A percentile compares a stretch with the other conserved stretches of the same genome.
These are phyloP conservation scores for Caenorhabditis sulstoni DNA, from an alignment of 2,888 invertebrate genomes.

Conservation along the genomic window DNA sequence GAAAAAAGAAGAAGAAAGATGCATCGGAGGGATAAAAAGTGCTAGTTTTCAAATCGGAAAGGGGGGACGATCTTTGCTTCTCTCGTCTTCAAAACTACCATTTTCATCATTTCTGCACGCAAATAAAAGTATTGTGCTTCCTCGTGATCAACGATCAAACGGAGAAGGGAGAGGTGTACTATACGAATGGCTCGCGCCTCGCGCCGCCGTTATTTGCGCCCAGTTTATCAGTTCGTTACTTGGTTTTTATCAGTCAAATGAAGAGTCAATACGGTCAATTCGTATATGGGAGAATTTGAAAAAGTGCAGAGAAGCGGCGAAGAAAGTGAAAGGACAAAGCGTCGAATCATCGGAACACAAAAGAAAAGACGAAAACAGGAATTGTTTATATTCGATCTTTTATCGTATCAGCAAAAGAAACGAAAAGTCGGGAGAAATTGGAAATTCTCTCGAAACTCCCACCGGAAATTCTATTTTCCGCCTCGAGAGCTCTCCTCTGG, in stretches of 20 bases:
- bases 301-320: slow-evolving; percentile 1
- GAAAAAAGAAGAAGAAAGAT: slow-evolving; percentile 10
- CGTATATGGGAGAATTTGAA: slow-evolving; percentile 7
- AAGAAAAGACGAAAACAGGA: no score
- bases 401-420: no score
- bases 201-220: neutral
- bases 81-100: neutral
- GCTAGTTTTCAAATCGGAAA: slow-evolving; percentile 22
- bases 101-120: slow-evolving; percentile 30
- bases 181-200: slow-evolving; percentile 46
- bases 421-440: neutral
- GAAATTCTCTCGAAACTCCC: neutral
- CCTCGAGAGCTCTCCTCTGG: no score
- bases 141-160: slow-evolving; percentile 35
- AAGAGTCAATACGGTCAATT: slow-evolving; percentile 17
- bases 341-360: no score
- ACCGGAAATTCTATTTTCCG: no score
- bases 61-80: neutral
- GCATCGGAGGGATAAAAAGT: slow-evolving; percentile 23
- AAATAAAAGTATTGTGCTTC: slow-evolving; percentile 8
- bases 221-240: slow-evolving; percentile 27
- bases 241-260: slow-evolving; percentile 10
- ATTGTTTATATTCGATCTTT: no score
- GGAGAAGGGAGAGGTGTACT: slow-evolving; percentile 34
- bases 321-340: no score